These are phyloP conservation scores for Reticulitermes lucifugus DNA, from an alignment of 2,888 invertebrate genomes.

Conservation along the genomic window DNA sequence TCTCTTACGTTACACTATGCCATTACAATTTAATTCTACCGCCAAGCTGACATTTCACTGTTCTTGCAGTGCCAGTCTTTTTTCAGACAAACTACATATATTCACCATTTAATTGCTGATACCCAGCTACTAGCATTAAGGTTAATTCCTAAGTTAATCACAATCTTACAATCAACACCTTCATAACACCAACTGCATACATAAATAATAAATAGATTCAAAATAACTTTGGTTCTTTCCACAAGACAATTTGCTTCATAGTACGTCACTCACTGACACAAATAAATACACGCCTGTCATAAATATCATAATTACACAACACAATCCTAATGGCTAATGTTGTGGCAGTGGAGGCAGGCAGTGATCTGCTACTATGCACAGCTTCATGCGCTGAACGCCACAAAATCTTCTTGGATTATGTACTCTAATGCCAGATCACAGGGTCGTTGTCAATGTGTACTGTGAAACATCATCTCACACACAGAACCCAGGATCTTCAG, in stretches of 20 bases:
- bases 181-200: neutral
- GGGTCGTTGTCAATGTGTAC: no score
- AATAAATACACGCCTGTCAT: neutral
- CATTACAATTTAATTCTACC: neutral
- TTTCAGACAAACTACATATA: neutral
- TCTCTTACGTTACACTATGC: no score
- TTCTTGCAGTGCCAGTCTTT: neutral
- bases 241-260: neutral
- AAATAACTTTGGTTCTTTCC: neutral
- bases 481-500: no score
- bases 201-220: conserved; percentile 18
- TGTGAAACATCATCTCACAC: no score
- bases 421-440: no score
- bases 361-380: neutral
- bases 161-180: conserved; percentile 47
- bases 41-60: neutral
- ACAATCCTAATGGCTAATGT: neutral
- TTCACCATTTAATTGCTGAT: neutral
- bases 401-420: neutral
- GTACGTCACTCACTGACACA: neutral
- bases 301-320: neutral
- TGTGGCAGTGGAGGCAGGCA: conserved; percentile 13
- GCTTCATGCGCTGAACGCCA: neutral
- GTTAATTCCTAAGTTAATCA: conserved; percentile 41
- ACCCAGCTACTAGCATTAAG: neutral